A percentile compares a stretch with the other conserved stretches of the same genome.
Evolutionary conservation across 2,888 invertebrate species (phyloP).

Genomic region (Pinctada fucata): DNA sequence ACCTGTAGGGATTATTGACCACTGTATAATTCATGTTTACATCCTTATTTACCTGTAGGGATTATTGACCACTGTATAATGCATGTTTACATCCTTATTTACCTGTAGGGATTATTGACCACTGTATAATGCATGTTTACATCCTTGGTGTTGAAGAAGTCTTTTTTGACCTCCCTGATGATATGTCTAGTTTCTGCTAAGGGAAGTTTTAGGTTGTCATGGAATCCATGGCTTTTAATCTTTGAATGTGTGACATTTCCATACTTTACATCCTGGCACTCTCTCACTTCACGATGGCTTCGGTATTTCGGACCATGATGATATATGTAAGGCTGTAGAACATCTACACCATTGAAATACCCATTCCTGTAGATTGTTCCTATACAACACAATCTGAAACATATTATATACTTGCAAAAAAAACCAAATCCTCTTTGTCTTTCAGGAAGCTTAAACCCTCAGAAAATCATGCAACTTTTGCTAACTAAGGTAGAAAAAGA

Average conservation of each 20-base stretch:
- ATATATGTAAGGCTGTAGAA: conserved; percentile 35
- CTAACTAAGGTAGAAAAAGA: too few relatives aligned
- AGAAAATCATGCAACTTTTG: too few relatives aligned
- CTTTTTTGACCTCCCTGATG: conserved; percentile 43
- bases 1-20: too few relatives aligned
- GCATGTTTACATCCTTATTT: not conserved
- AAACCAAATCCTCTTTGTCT: not conserved
- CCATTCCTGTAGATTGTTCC: not conserved
- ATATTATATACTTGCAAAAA: not conserved
- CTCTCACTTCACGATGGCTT: conserved; percentile 58
- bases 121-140: conserved; percentile 54
- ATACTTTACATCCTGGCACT: conserved; percentile 66
- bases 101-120: conserved; percentile 65
- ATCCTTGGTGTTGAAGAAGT: conserved; percentile 41
- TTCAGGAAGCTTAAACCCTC: not conserved
- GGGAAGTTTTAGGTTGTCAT: conserved; percentile 40
- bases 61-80: too few relatives aligned
- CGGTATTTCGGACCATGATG: conserved; percentile 57
- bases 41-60: too few relatives aligned
- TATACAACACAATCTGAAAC: too few relatives aligned
- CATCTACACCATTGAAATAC: conserved; percentile 1
- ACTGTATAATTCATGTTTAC: too few relatives aligned
- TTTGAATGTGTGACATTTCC: conserved; percentile 65
- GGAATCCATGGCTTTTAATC: conserved; percentile 38
- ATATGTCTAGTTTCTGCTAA: conserved; percentile 53